phyloP scores from a whole-genome alignment of 2,113 vertebrate genomes.

The Cairina moschata region DNA sequence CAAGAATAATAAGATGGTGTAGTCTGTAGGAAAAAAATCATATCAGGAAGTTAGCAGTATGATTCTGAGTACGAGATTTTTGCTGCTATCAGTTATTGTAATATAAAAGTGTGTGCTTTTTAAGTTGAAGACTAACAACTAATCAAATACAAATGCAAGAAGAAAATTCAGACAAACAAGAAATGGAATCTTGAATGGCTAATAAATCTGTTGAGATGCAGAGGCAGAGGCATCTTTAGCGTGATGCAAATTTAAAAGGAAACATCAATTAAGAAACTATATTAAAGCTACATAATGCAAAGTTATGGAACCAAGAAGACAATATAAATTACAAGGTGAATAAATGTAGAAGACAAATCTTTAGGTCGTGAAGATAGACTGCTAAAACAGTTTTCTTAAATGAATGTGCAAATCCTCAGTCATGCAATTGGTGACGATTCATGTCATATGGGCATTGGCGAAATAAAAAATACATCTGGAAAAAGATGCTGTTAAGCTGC shows the following conservation, averaged over 20 bases:
- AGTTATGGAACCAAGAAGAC: too few relatives aligned
- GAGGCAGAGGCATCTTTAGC: background rate
- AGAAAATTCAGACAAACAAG: background rate
- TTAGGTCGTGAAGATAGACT: background rate
- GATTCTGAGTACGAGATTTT: background rate
- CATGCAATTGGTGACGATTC: background rate
- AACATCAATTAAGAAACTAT: background rate
- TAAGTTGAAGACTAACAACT: background rate
- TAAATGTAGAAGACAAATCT: background rate
- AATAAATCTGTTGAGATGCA: background rate
- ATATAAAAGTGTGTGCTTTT: background rate
- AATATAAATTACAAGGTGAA: background rate
- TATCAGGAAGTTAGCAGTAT: background rate
- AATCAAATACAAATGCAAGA: background rate
- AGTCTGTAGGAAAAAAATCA: background rate
- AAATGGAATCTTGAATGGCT: background rate
- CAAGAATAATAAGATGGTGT: background rate
- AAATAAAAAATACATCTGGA: background rate
- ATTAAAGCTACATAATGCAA: background rate
- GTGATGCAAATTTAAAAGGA: background rate
- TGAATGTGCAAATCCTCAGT: background rate
- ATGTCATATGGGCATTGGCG: background rate
- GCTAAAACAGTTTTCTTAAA: background rate
- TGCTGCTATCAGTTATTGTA: background rate
- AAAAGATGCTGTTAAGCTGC: background rate